Conservation (phyloP, 2,888 invertebrate genomes). For the Oxyteleia sp. region DNA sequence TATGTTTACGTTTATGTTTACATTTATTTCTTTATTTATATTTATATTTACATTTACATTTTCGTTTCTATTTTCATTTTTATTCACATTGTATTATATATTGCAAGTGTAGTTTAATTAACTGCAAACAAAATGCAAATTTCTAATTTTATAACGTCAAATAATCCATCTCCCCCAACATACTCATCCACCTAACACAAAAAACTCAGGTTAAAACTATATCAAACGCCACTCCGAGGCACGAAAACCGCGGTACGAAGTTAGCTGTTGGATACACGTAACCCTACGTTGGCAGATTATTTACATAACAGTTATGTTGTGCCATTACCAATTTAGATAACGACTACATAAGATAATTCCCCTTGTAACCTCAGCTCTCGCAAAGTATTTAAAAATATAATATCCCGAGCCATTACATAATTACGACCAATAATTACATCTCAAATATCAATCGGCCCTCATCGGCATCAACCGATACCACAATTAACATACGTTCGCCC, state of each 20-base stretch:
- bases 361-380: background rate
- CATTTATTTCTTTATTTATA: no score
- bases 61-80: no score
- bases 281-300: background rate
- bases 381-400: background rate
- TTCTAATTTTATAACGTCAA: no score
- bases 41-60: no score
- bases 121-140: no score
- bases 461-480: background rate
- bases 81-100: no score
- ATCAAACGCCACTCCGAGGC: background rate
- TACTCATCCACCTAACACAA: background rate
- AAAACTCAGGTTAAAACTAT: background rate
- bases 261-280: background rate
- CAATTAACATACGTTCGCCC: background rate
- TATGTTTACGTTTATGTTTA: no score
- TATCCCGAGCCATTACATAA: background rate
- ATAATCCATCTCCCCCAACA: background rate
- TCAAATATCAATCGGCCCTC: background rate
- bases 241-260: background rate
- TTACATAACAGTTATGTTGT: conserved; percentile 8
- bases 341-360: conserved; percentile 7
- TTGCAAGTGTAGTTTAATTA: no score
- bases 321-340: conserved; percentile 19
- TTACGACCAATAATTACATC: background rate